Evolutionary conservation across 1,140 invertebrate species (phyloP), one percentile per base, ranked within the genome.

Genomic region (Heliconius nattereri): DNA sequence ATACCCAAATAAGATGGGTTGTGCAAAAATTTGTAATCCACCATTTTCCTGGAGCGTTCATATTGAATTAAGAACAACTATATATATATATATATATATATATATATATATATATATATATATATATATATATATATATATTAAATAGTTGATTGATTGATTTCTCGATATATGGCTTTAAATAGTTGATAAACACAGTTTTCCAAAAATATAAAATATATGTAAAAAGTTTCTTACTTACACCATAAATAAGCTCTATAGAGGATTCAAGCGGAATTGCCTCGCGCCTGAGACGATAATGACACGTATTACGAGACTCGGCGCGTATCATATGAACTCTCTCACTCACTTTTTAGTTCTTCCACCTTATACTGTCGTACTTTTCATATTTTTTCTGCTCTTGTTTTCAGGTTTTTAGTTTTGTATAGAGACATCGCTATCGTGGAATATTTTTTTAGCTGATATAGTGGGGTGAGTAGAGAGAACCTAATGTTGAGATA

Each of bases 231-330:
- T 73, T 52, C 0, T 71, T 54, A 54, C 79, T 80, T 78, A 29
- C 13, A 26, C 73, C 76, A 71, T 40, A 52, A 72, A 16, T 72
- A 74, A 66, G 57, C 52, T 81, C 80, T 52, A 81, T 76, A 80
- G 76, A 72, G 78, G 78, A 76, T 81, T 82, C 80, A 76, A 79
- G 77, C 71, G 79, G 76, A 73, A 79, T 83, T 83, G 81, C 73
- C 45, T 81, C 71, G 79, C 73, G 79, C 75, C 81, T 83, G 73
- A 83, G 79, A 80, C 78, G 79, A 83, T 78, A 83, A 81, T 82
- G 79, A 81, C 80, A 52, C 80, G 78, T 80, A 84, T 81, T 81
- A 81, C 76, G 73, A 70, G 71, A 74, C 76, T 78, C 76, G 79
- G 49, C 78, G 75, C 80, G 40, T 78, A 71, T 70, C 74, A 71